Conservation (phyloP, 2,113 vertebrate genomes). For the Brachirus orientalis region DNA sequence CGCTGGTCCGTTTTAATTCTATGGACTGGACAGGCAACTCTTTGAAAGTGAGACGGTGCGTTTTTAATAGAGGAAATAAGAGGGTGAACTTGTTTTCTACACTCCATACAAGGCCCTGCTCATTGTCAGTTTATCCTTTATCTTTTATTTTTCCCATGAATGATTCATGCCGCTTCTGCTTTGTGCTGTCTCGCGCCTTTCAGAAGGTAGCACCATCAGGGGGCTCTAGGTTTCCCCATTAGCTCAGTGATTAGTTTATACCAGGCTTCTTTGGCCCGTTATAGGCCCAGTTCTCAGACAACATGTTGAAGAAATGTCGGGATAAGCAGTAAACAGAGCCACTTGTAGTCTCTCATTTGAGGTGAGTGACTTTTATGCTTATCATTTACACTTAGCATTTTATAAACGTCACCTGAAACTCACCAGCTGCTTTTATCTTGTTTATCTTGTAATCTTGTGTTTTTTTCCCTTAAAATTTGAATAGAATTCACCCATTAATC, state of each 20-base stretch:
- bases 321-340: constrained; percentile 9
- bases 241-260: constrained; percentile 81
- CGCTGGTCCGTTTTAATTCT: constrained; percentile 93
- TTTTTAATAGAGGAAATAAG: constrained; percentile 91
- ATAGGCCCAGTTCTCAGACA: constrained; percentile 77
- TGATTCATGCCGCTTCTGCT: constrained; percentile 91
- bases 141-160: constrained; percentile 96
- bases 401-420: background rate
- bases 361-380: constrained; percentile 10
- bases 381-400: constrained; percentile 15
- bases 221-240: constrained; percentile 89
- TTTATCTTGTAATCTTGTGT: no score
- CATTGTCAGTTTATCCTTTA: constrained; percentile 90
- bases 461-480: no score
- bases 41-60: constrained; percentile 86
- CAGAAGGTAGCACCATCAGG: constrained; percentile 88
- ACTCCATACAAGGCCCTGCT: constrained; percentile 90
- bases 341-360: constrained; percentile 4
- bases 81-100: constrained; percentile 91
- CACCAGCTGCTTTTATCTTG: no score
- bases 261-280: constrained; percentile 78
- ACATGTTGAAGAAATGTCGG: constrained; percentile 31
- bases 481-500: no score
- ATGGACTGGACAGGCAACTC: constrained; percentile 87
- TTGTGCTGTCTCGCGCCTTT: constrained; percentile 87